These are phyloP conservation scores for Drosophila santomea DNA, from an alignment of 1,140 invertebrate species.

Conservation along the genomic window DNA sequence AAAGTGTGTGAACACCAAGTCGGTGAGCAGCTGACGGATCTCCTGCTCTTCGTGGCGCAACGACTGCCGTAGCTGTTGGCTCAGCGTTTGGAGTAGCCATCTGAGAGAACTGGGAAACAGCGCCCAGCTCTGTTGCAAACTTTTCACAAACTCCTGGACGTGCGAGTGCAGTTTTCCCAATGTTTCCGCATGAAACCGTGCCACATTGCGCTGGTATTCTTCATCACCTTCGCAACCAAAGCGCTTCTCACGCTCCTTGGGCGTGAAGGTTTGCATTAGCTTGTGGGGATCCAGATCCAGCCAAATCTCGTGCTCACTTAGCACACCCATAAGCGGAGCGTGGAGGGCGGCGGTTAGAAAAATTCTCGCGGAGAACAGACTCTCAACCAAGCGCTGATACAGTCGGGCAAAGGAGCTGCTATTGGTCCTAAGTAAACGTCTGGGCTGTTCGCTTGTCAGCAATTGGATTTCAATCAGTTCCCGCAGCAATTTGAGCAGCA, in stretches of 20 bases:
- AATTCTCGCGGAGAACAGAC: constrained; percentile 94
- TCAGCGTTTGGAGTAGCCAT: constrained; percentile 92
- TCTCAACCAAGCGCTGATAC: constrained; percentile 95
- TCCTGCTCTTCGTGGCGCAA: constrained; percentile 88
- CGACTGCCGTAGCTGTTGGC: constrained; percentile 88
- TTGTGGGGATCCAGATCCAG: constrained; percentile 97
- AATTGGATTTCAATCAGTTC: constrained; percentile 94
- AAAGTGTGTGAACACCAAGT: constrained; percentile 96
- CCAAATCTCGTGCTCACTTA: constrained; percentile 96
- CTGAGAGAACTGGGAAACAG: constrained; percentile 95
- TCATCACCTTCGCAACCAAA: constrained; percentile 88
- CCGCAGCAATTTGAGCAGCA: constrained; percentile 91
- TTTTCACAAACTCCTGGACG: constrained; percentile 92
- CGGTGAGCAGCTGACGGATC: constrained; percentile 93
- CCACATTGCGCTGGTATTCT: constrained; percentile 89
- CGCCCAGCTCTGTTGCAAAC: constrained; percentile 94
- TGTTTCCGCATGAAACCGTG: constrained; percentile 91
- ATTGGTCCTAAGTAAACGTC: constrained; percentile 92
- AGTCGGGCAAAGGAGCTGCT: constrained; percentile 95
- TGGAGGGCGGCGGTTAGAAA: constrained; percentile 97
- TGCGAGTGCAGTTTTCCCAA: constrained; percentile 92
- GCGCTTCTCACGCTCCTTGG: constrained; percentile 85
- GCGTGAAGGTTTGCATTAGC: constrained; percentile 87
- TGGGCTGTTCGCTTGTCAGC: constrained; percentile 92
- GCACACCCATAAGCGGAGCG: constrained; percentile 95